phyloP scores from a whole-genome alignment of 2,888 invertebrate species.

The Ganaspis brasiliensis region DNA sequence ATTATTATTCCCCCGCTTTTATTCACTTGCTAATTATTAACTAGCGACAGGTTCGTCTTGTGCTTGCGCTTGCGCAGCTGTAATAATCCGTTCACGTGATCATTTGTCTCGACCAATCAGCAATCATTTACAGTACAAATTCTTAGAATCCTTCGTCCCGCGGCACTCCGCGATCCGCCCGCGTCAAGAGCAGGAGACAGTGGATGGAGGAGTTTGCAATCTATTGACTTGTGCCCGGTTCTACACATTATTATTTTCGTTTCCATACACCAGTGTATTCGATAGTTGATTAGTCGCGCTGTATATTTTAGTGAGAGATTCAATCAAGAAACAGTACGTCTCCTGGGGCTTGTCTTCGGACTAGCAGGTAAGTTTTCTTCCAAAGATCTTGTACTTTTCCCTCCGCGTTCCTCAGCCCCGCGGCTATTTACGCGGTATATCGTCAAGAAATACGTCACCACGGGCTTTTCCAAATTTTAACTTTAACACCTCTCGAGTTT shows the following conservation, averaged over 20 bases:
- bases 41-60: slow-evolving; percentile 11
- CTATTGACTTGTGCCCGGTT: slow-evolving; percentile 60
- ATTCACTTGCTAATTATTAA: slow-evolving; percentile 12
- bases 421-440: slow-evolving; percentile 39
- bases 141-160: slow-evolving; percentile 71
- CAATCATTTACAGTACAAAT: slow-evolving; percentile 73
- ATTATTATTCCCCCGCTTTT: slow-evolving; percentile 7
- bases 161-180: slow-evolving; percentile 54
- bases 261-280: background rate
- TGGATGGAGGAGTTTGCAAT: slow-evolving; percentile 54
- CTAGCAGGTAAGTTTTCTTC: slow-evolving; percentile 60
- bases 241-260: slow-evolving; percentile 45
- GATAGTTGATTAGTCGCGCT: background rate
- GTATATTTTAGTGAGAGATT: background rate
- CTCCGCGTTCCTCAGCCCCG: slow-evolving; percentile 43
- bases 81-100: slow-evolving; percentile 65
- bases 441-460: slow-evolving; percentile 37
- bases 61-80: slow-evolving; percentile 44
- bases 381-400: slow-evolving; percentile 34
- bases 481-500: slow-evolving; percentile 23
- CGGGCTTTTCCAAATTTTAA: slow-evolving; percentile 34
- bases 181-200: slow-evolving; percentile 49
- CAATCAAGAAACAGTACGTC: slow-evolving; percentile 17
- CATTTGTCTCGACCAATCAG: slow-evolving; percentile 58
- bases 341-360: slow-evolving; percentile 65